Conservation (phyloP, 2,888 invertebrate genomes). For the Nephrotoma appendiculata region DNA sequence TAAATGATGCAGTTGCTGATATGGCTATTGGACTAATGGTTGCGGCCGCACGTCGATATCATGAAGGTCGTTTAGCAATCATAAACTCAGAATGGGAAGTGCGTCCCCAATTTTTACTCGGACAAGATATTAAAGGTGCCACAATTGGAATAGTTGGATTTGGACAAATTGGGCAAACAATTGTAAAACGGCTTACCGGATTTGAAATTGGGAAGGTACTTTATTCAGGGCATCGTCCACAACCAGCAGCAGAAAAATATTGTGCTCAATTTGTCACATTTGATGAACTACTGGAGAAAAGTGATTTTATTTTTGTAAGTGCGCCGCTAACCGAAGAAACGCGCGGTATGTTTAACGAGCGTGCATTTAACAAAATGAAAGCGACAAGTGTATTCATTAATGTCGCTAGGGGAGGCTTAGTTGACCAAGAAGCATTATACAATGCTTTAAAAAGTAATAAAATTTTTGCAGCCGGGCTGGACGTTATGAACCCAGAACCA, state of each 20-base stretch:
- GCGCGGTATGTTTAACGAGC: slow-evolving; percentile 47
- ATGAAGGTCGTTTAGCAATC: slow-evolving; percentile 55
- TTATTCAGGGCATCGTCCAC: slow-evolving; percentile 57
- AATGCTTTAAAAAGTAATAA: slow-evolving; percentile 54
- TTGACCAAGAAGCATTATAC: slow-evolving; percentile 67
- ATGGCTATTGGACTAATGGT: slow-evolving; percentile 62
- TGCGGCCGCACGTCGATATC: slow-evolving; percentile 58
- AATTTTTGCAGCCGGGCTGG: slow-evolving; percentile 81
- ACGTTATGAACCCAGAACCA: slow-evolving; percentile 87
- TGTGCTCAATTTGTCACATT: slow-evolving; percentile 48
- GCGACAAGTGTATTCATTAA: slow-evolving; percentile 55
- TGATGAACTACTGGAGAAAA: slow-evolving; percentile 45
- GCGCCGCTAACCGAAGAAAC: slow-evolving; percentile 53
- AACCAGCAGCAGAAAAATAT: slow-evolving; percentile 42
- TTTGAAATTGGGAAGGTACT: slow-evolving; percentile 58
- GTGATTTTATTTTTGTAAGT: slow-evolving; percentile 57
- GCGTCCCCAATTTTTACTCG: slow-evolving; percentile 54
- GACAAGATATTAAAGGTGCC: slow-evolving; percentile 59
- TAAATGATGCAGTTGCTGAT: slow-evolving; percentile 69
- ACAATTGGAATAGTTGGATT: slow-evolving; percentile 77
- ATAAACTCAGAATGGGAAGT: slow-evolving; percentile 52
- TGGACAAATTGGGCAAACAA: slow-evolving; percentile 62
- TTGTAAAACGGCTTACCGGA: slow-evolving; percentile 53
- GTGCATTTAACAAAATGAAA: slow-evolving; percentile 60
- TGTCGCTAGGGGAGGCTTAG: slow-evolving; percentile 49